Base-by-base conservation (phyloP, 2,888 invertebrate genomes). In the Thereva nobilitata region DNA sequence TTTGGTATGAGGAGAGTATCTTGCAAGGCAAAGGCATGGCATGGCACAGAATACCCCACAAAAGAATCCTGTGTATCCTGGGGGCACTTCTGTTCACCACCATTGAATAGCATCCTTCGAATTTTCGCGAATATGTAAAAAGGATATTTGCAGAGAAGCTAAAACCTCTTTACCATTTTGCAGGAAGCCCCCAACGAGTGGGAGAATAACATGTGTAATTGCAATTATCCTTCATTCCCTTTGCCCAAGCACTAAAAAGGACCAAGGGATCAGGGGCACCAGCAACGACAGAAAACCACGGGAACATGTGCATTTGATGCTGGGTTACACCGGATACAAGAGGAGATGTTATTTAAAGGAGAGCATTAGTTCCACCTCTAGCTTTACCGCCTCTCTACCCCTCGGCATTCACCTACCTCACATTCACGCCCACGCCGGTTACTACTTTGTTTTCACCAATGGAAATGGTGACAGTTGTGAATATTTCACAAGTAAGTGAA, bases 231-330 rank as follows among this genome's bases (percentile, higher is more conserved):
- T 23, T 23, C 57, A 57, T 57, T 45, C 45, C 10, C 45, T 57
- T 45, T 57, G 57, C 57, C 57, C 45, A 23, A 23, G 23, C 23
- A 23, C 23, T 23, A 23, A 23, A 23, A 23, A 38, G 47, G 47
- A 57, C 57, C 45, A 57, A 57, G 37, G 57, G 57, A n/a, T 57
- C 47, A n/a, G 57, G 23, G 23, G 23, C 23, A 23, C 47, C 34
- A 47, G 57, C 57, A 57, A 23, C 23, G 23, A 23, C 23, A 23
- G 23, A 23, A 2, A 23, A 23, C 23, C 23, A 23, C 23, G 57
- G 57, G 38, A 57, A 57, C 57, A 57, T 57, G 45, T 57, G 57
- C 57, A 57, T 57, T 57, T 57, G 57, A 57, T 57, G 47, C 57
- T 35, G 37, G 10, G 47, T 47, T 23, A 23, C 23, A 23, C 23